Conservation (phyloP, 2,797 vertebrate species). For the Rhinoraja longicauda region DNA sequence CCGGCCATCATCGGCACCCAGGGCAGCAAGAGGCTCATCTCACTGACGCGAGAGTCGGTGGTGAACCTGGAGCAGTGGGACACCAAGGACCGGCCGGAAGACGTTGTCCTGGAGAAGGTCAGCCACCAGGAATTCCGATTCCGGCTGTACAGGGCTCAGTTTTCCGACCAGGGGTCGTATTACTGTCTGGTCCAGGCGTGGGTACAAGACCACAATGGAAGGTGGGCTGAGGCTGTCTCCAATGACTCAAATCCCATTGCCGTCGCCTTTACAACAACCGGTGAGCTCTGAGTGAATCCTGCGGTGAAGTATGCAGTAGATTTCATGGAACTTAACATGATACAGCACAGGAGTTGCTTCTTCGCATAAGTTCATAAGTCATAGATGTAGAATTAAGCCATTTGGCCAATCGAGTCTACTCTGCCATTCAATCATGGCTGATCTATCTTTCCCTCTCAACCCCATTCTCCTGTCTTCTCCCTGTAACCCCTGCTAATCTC, state of each 20-base stretch:
- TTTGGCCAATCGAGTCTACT: no score
- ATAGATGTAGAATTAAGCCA: no score
- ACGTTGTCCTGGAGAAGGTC: slow-evolving; percentile 74
- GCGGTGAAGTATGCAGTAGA: neutral
- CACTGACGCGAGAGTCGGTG: slow-evolving; percentile 75
- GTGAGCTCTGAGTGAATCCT: slow-evolving; percentile 53
- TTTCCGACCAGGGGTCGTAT: slow-evolving; percentile 77
- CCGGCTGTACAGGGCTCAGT: slow-evolving; percentile 77
- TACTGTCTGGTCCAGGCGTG: slow-evolving; percentile 80
- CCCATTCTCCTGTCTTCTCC: no score
- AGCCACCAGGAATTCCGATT: slow-evolving; percentile 78
- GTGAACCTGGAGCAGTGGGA: slow-evolving; percentile 70
- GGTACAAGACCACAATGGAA: slow-evolving; percentile 63
- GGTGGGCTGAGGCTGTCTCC: slow-evolving; percentile 69
- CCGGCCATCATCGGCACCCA: slow-evolving; percentile 52
- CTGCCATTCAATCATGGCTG: no score
- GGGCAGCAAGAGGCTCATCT: slow-evolving; percentile 61
- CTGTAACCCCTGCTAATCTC: no score
- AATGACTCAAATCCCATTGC: slow-evolving; percentile 77
- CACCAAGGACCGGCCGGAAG: slow-evolving; percentile 67
- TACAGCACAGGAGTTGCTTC: no score
- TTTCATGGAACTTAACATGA: neutral
- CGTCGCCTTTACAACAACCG: slow-evolving; percentile 78
- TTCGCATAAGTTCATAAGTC: no score
- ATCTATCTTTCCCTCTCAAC: no score